phyloP scores from a whole-genome alignment of 1,140 invertebrate genomes.

The Sogatella furcifera region DNA sequence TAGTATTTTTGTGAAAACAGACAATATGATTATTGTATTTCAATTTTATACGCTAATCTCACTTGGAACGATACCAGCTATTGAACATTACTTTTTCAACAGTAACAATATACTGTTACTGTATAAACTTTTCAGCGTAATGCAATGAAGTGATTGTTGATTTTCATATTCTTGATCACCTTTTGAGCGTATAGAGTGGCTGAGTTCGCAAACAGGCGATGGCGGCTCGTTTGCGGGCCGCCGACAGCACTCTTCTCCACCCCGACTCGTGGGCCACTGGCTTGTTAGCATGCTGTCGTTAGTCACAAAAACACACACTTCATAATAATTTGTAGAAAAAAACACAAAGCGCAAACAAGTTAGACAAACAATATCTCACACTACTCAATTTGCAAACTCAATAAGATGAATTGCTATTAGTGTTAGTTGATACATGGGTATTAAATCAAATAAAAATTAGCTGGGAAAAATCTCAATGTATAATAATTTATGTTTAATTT shows the following conservation, averaged over 20 bases:
- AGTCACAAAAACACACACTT: conserved; percentile 28
- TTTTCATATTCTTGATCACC: conserved; percentile 43
- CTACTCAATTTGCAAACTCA: conserved; percentile 15
- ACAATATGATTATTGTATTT: too few relatives aligned
- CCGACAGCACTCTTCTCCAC: conserved; percentile 85
- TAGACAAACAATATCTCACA: background rate
- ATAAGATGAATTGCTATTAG: background rate
- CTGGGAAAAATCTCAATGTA: too few relatives aligned
- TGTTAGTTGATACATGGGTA: too few relatives aligned
- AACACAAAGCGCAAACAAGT: background rate
- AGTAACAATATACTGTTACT: too few relatives aligned
- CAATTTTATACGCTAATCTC: too few relatives aligned
- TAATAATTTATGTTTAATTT: too few relatives aligned
- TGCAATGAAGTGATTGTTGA: too few relatives aligned
- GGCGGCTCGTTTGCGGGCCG: conserved; percentile 87
- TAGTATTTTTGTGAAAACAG: too few relatives aligned
- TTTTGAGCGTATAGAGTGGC: conserved; percentile 83
- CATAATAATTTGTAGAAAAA: conserved; percentile 13
- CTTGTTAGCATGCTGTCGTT: conserved; percentile 58
- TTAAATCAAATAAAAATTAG: too few relatives aligned
- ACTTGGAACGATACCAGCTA: too few relatives aligned
- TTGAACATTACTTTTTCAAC: too few relatives aligned
- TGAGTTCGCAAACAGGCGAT: conserved; percentile 89
- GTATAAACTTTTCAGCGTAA: too few relatives aligned
- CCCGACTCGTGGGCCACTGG: conserved; percentile 50